These are phyloP conservation scores for Lichenostomus cassidix DNA, from an alignment of 2,113 vertebrate species.

Conservation along the genomic window DNA sequence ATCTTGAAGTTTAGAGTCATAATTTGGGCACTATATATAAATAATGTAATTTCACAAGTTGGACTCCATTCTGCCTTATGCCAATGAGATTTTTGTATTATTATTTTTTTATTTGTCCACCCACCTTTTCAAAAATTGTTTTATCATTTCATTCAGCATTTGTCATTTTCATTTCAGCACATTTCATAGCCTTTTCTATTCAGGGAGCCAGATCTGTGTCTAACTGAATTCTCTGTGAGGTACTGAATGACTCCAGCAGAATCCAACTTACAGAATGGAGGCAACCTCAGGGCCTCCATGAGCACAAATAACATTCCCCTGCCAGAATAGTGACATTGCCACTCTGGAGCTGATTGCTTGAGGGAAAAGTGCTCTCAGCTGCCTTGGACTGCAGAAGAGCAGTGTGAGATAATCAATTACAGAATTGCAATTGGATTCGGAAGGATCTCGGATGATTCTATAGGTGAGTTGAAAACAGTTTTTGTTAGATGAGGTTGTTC, in stretches of 20 bases:
- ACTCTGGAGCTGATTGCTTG: neutral
- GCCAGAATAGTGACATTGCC: neutral
- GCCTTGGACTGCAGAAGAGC: neutral
- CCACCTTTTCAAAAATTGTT: neutral
- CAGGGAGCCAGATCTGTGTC: neutral
- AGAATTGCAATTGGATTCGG: neutral
- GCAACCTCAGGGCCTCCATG: neutral
- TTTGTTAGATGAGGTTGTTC: neutral
- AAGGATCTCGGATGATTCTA: neutral
- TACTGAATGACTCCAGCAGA: neutral
- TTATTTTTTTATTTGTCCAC: neutral
- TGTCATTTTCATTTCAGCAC: neutral
- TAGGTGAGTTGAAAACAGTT: neutral
- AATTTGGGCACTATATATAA: neutral
- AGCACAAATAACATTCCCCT: neutral
- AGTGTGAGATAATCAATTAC: neutral
- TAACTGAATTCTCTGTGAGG: neutral
- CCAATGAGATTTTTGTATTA: neutral
- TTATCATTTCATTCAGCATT: neutral
- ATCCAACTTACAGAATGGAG: neutral
- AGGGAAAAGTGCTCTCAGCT: neutral
- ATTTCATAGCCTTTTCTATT: neutral
- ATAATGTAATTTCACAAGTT: neutral
- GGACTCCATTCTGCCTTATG: neutral
- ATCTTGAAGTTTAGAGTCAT: neutral